phyloP scores from a whole-genome alignment of 2,797 vertebrate species.

The Onychomys arenicola region DNA sequence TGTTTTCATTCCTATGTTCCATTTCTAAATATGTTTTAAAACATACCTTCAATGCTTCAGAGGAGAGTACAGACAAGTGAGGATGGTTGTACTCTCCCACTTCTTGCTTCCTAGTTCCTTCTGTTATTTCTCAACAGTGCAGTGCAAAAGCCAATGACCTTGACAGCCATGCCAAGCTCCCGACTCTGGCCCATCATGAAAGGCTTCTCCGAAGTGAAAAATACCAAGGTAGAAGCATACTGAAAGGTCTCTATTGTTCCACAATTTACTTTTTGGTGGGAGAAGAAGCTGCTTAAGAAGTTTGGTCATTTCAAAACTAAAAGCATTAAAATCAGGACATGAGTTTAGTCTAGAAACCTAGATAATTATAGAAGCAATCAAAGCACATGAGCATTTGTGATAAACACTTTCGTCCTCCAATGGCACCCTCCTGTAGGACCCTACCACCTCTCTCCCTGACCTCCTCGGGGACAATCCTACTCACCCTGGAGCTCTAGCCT shows the following conservation, averaged over 20 bases:
- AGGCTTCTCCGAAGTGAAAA: background rate
- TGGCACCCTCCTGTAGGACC: background rate
- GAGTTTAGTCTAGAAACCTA: constrained; percentile 21
- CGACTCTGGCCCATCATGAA: constrained; percentile 6
- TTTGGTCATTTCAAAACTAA: constrained; percentile 24
- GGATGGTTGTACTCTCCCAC: background rate
- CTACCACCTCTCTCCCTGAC: background rate
- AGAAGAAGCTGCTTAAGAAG: constrained; percentile 3
- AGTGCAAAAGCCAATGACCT: background rate
- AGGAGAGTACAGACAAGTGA: background rate
- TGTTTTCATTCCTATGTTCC: background rate
- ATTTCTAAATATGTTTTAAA: background rate
- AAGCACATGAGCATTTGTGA: background rate
- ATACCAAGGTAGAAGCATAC: background rate
- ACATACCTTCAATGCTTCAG: background rate
- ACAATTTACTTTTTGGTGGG: background rate
- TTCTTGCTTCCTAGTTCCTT: background rate
- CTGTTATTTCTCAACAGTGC: background rate
- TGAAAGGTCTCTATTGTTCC: background rate
- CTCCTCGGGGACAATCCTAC: background rate
- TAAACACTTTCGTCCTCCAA: background rate
- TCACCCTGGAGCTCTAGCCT: background rate
- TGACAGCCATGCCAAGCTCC: background rate
- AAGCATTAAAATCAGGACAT: background rate
- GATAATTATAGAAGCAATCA: background rate